phyloP scores from a whole-genome alignment of 2,113 vertebrate species.

The Gavia stellata region DNA sequence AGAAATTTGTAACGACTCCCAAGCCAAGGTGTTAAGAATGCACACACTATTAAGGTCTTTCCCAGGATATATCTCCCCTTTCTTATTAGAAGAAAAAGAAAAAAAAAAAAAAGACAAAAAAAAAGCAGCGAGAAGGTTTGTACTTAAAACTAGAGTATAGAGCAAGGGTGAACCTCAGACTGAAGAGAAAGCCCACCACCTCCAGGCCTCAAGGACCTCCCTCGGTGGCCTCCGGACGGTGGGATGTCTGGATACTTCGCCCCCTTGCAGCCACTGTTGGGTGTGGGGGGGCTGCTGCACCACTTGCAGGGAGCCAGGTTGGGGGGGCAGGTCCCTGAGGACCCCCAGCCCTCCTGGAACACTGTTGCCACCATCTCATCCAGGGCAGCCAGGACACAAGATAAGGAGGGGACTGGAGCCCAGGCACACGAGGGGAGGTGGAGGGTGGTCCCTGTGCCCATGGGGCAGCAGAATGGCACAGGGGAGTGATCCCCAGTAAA shows the following conservation, averaged over 20 bases:
- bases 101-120: no score
- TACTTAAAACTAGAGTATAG: not conserved
- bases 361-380: not conserved
- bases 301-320: not conserved
- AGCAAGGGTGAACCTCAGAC: not conserved
- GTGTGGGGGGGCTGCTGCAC: not conserved
- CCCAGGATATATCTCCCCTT: not conserved
- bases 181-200: not conserved
- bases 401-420: not conserved
- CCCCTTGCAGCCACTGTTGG: not conserved
- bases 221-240: accelerated
- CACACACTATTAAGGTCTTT: not conserved
- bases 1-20: not conserved
- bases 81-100: not conserved
- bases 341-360: not conserved
- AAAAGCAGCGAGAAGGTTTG: not conserved
- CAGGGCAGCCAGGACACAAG: not conserved
- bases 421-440: not conserved
- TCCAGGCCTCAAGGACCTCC: not conserved
- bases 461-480: not conserved
- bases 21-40: not conserved
- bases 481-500: not conserved
- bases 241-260: not conserved
- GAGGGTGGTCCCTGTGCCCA: not conserved
- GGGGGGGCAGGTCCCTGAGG: not conserved